Evolutionary conservation across 1,140 invertebrate species (phyloP).

Genomic region (Octopus sinensis): DNA sequence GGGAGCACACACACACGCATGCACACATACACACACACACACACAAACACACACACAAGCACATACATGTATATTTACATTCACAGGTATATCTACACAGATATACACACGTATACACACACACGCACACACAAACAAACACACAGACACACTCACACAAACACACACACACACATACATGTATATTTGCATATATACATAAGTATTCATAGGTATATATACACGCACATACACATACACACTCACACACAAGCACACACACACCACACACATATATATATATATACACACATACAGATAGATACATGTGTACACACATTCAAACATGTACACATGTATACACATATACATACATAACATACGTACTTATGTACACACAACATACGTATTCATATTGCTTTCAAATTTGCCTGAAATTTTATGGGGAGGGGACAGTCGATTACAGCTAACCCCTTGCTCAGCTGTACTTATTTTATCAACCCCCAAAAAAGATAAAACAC

Average conservation of each 20-base stretch:
- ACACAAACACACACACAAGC: neutral
- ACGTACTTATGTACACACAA: neutral
- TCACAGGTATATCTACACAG: neutral
- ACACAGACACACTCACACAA: neutral
- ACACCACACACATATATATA: too few species aligned
- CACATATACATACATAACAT: neutral
- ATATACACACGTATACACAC: neutral
- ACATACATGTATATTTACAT: neutral
- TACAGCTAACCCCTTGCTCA: too few species aligned
- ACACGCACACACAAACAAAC: neutral
- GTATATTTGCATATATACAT: neutral
- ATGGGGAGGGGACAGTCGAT: too few species aligned
- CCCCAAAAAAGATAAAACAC: too few species aligned
- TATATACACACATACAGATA: neutral
- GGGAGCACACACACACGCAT: neutral
- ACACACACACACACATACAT: neutral
- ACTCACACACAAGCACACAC: neutral
- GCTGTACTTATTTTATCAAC: too few species aligned
- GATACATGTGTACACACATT: neutral
- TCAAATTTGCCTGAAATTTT: too few species aligned
- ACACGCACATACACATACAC: neutral
- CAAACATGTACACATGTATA: neutral
- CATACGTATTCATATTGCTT: too few species aligned
- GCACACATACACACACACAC: neutral
- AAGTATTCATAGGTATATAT: neutral